Evolutionary conservation across 2,888 invertebrate genomes (phyloP).

Genomic region (Papilio demoleus): DNA sequence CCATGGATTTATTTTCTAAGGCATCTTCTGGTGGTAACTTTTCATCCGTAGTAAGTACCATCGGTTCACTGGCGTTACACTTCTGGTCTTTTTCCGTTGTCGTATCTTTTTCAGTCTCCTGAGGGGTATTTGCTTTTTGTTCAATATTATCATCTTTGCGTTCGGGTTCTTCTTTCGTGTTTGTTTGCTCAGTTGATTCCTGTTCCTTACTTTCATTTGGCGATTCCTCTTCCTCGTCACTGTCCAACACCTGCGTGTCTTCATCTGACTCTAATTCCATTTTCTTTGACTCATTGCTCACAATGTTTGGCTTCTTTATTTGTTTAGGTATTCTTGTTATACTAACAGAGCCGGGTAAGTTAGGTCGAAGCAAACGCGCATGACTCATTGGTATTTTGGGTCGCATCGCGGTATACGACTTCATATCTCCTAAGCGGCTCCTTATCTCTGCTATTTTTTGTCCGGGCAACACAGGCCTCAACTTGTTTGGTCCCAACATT

Average conservation of each 20-base stretch:
- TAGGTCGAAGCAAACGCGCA: conserved; percentile 65
- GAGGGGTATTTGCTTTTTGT: conserved; percentile 32
- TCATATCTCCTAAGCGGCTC: conserved; percentile 67
- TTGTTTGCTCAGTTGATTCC: conserved; percentile 45
- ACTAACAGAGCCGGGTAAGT: conserved; percentile 72
- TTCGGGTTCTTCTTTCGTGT: conserved; percentile 42
- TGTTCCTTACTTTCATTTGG: conserved; percentile 47
- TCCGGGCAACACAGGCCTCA: conserved; percentile 69
- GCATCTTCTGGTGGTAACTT: conserved; percentile 73
- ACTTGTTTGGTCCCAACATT: conserved; percentile 59
- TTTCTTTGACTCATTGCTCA: conserved; percentile 48
- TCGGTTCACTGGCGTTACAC: conserved; percentile 50
- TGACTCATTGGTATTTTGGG: conserved; percentile 62
- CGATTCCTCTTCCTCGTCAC: conserved; percentile 61
- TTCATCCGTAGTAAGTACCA: conserved; percentile 75
- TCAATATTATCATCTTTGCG: conserved; percentile 27
- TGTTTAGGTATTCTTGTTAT: conserved; percentile 74
- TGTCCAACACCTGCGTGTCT: conserved; percentile 75
- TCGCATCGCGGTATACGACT: conserved; percentile 65
- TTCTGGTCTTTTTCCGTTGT: conserved; percentile 47
- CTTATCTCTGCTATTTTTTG: conserved; percentile 75
- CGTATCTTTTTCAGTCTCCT: conserved; percentile 44
- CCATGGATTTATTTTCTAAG: conserved; percentile 61
- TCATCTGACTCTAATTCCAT: conserved; percentile 65
- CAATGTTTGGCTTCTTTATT: conserved; percentile 53